Evolutionary conservation across 1,140 invertebrate species (phyloP).

Genomic region (Diorhabda elongata): DNA sequence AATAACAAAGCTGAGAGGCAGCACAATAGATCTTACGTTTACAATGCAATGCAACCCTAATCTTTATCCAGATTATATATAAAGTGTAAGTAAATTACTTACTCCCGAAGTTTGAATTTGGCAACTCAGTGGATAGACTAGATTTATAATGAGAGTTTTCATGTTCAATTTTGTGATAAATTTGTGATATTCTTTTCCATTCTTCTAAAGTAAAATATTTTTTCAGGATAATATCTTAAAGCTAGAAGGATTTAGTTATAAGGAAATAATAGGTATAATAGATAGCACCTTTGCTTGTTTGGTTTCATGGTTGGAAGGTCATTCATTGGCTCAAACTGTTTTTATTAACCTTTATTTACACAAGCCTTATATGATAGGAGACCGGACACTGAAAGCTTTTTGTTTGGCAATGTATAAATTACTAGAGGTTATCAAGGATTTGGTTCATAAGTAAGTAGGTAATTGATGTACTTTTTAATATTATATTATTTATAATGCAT

Average conservation of each 20-base stretch:
- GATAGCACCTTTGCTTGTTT: conserved; percentile 90
- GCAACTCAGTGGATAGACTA: no score
- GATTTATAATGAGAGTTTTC: no score
- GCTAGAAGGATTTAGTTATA: conserved; percentile 66
- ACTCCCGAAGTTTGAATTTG: no score
- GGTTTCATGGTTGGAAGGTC: conserved; percentile 92
- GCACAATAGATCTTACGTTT: no score
- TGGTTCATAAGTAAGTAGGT: conserved; percentile 71
- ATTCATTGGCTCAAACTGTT: conserved; percentile 93
- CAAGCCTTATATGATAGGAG: conserved; percentile 79
- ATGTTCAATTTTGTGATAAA: no score
- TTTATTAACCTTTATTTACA: conserved; percentile 96
- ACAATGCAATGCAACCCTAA: no score
- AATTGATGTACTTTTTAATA: neutral
- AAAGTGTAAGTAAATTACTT: no score
- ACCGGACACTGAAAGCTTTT: conserved; percentile 81
- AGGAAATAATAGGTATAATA: conserved; percentile 82
- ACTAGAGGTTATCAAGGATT: conserved; percentile 85
- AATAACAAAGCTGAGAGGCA: no score
- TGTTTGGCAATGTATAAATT: conserved; percentile 86
- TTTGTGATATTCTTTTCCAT: no score
- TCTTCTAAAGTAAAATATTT: neutral
- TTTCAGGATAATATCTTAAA: conserved; percentile 71
- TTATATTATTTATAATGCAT: no score
- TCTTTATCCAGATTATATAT: no score